Conservation (phyloP, 2,113 vertebrate species). For the Cariama cristata region DNA sequence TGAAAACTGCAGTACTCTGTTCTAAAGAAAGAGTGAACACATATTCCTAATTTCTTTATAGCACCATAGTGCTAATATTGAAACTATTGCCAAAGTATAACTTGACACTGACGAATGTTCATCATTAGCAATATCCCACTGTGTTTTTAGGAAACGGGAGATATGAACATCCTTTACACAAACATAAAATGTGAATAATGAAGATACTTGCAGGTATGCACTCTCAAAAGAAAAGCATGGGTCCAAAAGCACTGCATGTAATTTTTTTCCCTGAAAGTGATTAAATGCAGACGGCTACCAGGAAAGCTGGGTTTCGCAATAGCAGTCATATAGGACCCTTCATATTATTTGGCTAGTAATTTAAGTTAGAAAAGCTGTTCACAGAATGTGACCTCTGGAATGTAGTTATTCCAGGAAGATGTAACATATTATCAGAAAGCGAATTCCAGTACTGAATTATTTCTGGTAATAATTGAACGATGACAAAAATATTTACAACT, state of each 20-base stretch:
- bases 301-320: not conserved
- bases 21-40: not conserved
- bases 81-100: not conserved
- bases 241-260: not conserved
- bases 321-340: conserved; percentile 20
- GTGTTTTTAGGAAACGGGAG: not conserved
- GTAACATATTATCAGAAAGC: conserved; percentile 24
- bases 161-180: not conserved
- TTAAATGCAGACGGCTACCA: conserved; percentile 54
- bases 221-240: not conserved
- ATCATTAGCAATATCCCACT: not conserved
- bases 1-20: not conserved
- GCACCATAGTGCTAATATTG: not conserved
- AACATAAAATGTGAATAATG: not conserved
- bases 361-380: conserved; percentile 59
- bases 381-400: conserved; percentile 65
- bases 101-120: not conserved
- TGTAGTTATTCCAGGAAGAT: conserved; percentile 53
- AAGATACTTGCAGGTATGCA: not conserved
- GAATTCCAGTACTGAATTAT: conserved; percentile 52
- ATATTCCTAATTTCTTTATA: not conserved
- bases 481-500: conserved; percentile 39
- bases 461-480: conserved; percentile 48
- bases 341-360: conserved; percentile 52
- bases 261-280: conserved; percentile 7